Conservation (phyloP, 1,140 invertebrate genomes). For the Neodiprion lecontei region DNA sequence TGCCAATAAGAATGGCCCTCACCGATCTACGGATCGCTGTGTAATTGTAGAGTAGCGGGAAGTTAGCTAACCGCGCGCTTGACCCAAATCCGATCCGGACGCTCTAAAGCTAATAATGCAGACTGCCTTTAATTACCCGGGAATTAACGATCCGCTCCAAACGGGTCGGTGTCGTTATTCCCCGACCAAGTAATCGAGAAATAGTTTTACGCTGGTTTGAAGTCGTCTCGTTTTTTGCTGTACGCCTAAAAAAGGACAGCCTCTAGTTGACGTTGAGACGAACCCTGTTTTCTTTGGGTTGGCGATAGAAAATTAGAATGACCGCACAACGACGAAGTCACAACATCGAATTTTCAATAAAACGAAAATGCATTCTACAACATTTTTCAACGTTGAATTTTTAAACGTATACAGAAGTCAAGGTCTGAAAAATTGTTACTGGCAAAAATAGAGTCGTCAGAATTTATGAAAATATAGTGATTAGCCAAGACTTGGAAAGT, state of each 20-base stretch:
- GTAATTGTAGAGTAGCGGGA: background rate
- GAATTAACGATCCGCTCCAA: background rate
- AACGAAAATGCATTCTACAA: no score
- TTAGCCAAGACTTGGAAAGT: no score
- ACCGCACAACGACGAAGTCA: background rate
- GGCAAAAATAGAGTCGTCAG: no score
- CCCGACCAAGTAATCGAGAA: background rate
- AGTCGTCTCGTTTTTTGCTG: background rate
- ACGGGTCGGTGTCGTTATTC: background rate
- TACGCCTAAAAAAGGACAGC: background rate
- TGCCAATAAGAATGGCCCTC: background rate
- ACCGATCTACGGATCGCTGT: no score
- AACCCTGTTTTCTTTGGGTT: background rate
- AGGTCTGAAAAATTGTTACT: no score
- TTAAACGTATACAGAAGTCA: no score
- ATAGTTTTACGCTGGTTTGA: background rate
- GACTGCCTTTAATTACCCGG: constrained; percentile 1
- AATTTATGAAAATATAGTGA: no score
- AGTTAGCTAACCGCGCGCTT: constrained; percentile 3
- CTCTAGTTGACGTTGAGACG: background rate
- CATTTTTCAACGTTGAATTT: no score
- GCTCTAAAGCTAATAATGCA: background rate
- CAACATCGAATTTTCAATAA: no score
- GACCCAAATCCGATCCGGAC: constrained; percentile 4
- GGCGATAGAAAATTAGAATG: background rate